phyloP scores from a whole-genome alignment of 2,797 vertebrate species.

The Dermochelys coriacea region DNA sequence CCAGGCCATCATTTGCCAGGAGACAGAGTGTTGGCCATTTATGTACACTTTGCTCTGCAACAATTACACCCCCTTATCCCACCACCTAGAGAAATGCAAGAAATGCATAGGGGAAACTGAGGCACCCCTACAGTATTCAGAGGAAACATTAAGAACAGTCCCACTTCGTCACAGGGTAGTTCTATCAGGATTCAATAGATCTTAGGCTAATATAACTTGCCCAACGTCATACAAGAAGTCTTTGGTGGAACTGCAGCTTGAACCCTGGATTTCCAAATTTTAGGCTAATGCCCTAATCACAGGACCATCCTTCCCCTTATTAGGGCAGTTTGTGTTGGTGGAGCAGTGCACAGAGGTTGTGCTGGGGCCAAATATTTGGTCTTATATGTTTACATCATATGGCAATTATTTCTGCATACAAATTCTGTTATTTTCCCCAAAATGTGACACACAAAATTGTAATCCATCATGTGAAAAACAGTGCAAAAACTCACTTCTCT shows the following conservation, averaged over 20 bases:
- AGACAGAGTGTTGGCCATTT: too few species aligned
- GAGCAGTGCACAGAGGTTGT: background rate
- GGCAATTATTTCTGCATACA: background rate
- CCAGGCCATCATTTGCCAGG: too few species aligned
- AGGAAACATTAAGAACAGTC: too few species aligned
- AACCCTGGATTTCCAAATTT: background rate
- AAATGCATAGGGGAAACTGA: too few species aligned
- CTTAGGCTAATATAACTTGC: background rate
- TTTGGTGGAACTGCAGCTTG: too few species aligned
- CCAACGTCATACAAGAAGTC: background rate
- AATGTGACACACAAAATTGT: background rate
- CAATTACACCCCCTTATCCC: too few species aligned
- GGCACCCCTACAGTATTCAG: too few species aligned
- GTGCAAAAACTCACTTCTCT: background rate
- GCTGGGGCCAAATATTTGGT: background rate
- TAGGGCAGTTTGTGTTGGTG: background rate
- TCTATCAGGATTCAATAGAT: background rate
- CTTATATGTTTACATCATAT: background rate
- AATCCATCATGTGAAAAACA: background rate
- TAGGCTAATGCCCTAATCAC: background rate
- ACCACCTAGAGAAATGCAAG: too few species aligned
- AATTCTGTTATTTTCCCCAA: background rate
- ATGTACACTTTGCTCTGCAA: too few species aligned
- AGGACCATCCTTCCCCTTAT: background rate
- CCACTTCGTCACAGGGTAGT: background rate